Conservation (phyloP, 2,888 invertebrate genomes). For the Platerodrilus igneus region DNA sequence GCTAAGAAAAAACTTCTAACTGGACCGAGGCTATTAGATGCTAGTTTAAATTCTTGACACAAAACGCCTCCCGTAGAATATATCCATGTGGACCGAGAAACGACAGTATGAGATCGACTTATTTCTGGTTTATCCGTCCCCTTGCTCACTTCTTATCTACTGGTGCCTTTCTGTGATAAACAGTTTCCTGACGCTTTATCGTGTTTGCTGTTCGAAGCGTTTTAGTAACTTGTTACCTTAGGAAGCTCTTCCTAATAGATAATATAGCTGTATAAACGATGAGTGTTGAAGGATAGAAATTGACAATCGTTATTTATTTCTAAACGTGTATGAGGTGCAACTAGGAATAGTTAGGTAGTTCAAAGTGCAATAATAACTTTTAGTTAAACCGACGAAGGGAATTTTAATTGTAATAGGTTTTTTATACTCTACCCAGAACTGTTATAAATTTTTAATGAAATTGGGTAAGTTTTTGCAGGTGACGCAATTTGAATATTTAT, state of each 20-base stretch:
- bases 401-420: no score
- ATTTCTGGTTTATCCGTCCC: slow-evolving; percentile 44
- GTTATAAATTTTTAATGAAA: slow-evolving; percentile 10
- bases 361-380: no score
- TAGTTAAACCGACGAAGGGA: no score
- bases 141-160: slow-evolving; percentile 46
- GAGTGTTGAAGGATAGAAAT: no score
- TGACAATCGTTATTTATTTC: no score
- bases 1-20: slow-evolving; percentile 51
- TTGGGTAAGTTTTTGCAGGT: slow-evolving; percentile 21
- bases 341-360: no score
- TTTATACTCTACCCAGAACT: no score
- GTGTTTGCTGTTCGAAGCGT: no score
- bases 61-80: slow-evolving; percentile 88
- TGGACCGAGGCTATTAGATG: slow-evolving; percentile 60
- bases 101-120: slow-evolving; percentile 70
- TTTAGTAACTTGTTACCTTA: no score
- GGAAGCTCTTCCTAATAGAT: no score
- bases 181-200: slow-evolving; percentile 26
- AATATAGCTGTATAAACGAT: no score
- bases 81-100: slow-evolving; percentile 89
- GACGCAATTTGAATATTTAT: slow-evolving; percentile 23
- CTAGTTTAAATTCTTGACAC: slow-evolving; percentile 75
- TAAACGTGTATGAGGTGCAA: no score
- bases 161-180: slow-evolving; percentile 45